phyloP scores from a whole-genome alignment of 2,113 vertebrate species.

The Melospiza melodia region DNA sequence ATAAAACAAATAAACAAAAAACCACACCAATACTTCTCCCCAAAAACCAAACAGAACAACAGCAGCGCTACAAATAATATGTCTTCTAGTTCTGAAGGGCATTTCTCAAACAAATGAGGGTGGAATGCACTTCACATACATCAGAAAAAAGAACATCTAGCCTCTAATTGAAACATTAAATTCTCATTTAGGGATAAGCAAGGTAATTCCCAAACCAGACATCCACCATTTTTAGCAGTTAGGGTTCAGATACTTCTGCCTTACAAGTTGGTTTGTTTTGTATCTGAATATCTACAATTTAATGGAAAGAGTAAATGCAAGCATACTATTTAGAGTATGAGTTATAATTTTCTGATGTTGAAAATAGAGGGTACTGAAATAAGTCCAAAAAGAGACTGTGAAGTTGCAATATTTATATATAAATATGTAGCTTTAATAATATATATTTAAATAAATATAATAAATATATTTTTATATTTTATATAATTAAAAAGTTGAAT shows the following conservation, averaged over 20 bases:
- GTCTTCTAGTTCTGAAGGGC: constrained; percentile 28
- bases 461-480: background rate
- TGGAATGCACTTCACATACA: constrained; percentile 12
- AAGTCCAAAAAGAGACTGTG: background rate
- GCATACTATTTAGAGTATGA: background rate
- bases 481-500: background rate
- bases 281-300: background rate
- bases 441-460: background rate
- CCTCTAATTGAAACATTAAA: constrained; percentile 15
- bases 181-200: constrained; percentile 21
- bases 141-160: background rate
- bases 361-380: background rate
- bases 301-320: background rate
- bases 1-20: background rate
- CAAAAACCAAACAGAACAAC: background rate
- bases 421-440: background rate
- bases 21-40: too few relatives aligned
- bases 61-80: background rate
- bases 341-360: background rate
- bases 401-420: background rate
- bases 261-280: background rate
- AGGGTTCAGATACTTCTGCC: background rate
- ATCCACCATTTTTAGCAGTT: background rate
- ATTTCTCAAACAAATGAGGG: constrained; percentile 19
- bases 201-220: background rate